phyloP scores from a whole-genome alignment of 2,888 invertebrate species.

The Dryobota labecula region DNA sequence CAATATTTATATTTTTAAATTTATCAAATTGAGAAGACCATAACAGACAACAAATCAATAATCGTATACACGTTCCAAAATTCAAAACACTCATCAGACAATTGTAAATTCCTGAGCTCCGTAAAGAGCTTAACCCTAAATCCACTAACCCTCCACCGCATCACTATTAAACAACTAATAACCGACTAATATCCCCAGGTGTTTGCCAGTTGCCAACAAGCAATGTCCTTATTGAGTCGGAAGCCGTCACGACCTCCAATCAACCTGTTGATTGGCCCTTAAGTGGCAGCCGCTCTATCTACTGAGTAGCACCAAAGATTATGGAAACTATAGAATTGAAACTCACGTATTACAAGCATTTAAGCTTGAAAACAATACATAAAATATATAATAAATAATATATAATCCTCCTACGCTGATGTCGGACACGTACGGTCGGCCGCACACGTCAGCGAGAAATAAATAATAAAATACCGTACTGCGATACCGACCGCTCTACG shows the following conservation, averaged over 20 bases:
- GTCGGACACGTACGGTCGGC: too few relatives aligned
- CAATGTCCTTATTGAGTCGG: slow-evolving; percentile 73
- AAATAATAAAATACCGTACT: too few relatives aligned
- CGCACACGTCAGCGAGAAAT: too few relatives aligned
- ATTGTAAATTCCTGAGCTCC: background rate
- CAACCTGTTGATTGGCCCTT: slow-evolving; percentile 80
- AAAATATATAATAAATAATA: too few relatives aligned
- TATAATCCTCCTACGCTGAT: too few relatives aligned
- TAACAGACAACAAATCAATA: background rate
- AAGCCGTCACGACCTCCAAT: slow-evolving; percentile 74
- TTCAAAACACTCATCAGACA: background rate
- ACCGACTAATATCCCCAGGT: slow-evolving; percentile 49
- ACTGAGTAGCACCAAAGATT: slow-evolving; percentile 41
- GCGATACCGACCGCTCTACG: too few relatives aligned
- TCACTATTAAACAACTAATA: slow-evolving; percentile 27
- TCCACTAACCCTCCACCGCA: background rate
- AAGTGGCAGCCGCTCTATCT: slow-evolving; percentile 69
- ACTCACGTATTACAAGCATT: background rate
- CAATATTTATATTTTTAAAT: too few relatives aligned
- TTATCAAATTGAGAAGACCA: background rate
- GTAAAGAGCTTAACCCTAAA: background rate
- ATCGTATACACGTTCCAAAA: background rate
- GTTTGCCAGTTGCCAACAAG: slow-evolving; percentile 55
- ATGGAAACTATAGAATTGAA: background rate
- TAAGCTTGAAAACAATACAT: too few relatives aligned